Evolutionary conservation across 2,797 vertebrate genomes (phyloP).

Genomic region (Sebastes cheni): DNA sequence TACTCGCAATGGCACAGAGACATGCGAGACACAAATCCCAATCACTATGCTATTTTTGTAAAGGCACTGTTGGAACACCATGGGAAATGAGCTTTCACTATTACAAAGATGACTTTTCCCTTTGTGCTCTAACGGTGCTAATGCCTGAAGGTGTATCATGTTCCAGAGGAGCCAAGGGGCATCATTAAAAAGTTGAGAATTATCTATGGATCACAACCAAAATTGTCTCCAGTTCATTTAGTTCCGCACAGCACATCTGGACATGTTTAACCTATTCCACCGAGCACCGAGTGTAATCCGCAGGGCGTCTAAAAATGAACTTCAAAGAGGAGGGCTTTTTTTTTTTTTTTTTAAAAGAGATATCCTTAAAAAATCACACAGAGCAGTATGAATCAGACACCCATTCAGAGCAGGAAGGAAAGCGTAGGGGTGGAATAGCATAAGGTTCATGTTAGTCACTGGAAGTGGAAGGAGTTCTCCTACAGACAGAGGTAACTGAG

Average conservation of each 20-base stretch:
- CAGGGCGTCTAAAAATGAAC: conserved; percentile 64
- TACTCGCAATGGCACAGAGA: conserved; percentile 10
- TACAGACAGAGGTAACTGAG: conserved; percentile 20
- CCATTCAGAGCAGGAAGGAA: conserved; percentile 35
- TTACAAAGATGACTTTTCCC: conserved; percentile 64
- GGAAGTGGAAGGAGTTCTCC: conserved; percentile 22
- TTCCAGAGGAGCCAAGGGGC: conserved; percentile 65
- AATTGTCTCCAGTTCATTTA: conserved; percentile 66
- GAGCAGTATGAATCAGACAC: conserved; percentile 45
- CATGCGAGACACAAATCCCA: conserved; percentile 26
- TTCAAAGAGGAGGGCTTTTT: conserved; percentile 57
- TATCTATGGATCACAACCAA: conserved; percentile 62
- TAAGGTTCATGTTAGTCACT: conserved; percentile 42
- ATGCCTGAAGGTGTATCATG: conserved; percentile 65
- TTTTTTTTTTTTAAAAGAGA: conserved; percentile 14
- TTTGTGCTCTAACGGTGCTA: conserved; percentile 45
- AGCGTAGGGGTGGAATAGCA: conserved; percentile 27
- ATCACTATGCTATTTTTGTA: conserved; percentile 49
- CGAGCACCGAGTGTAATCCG: conserved; percentile 51
- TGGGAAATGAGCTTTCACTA: conserved; percentile 63
- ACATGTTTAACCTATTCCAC: conserved; percentile 72
- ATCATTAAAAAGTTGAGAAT: conserved; percentile 76
- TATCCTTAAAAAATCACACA: conserved; percentile 28
- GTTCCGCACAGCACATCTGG: conserved; percentile 63
- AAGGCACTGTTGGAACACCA: conserved; percentile 40